Evolutionary conservation across 1,140 invertebrate species (phyloP), one percentile per base, ranked within the genome.

Genomic region (Argopecten irradians): DNA sequence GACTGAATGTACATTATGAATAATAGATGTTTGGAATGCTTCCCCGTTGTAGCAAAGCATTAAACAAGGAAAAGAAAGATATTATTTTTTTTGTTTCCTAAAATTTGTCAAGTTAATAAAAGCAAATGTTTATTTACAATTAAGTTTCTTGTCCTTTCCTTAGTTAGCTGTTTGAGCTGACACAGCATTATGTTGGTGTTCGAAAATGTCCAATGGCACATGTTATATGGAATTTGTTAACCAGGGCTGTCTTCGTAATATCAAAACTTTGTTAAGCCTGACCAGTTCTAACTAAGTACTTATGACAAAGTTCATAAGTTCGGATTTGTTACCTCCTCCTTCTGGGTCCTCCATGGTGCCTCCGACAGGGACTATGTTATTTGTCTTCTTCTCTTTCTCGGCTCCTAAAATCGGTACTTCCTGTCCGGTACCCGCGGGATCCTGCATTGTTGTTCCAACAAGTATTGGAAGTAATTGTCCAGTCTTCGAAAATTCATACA

Each of bases 301-400:
- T 55, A 55, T 55, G 13, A 13, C 46, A 14, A 13, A 55, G 13
- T 13, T n/a, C 55, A 36, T 19, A 84, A 88, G 83, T 82, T 33
- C 3, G 32, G n/a, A 84, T 83, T 33, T 9, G 71, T 88, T 85
- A 94, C 94, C 94, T 90, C 90, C 91, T 83, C 94, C 94, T 71
- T 94, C 92, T 22, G 93, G 93, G 46, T 94, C 93, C 85, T 95
- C 94, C 94, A 95, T 95, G 14, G 94, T 95, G 34, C 94, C 94
- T 43, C 93, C 94, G n/a, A 95, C 92, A 28, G 94, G 94, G 33
- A 92, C 83, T 41, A 93, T 89, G 34, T 91, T 93, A 39, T 91
- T 93, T 13, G 91, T 93, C 71, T 88, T 87, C 34, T 89, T 89
- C n/a, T 93, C 91, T 82, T 89, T 91, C 32, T 93, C 93, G 14